phyloP scores from a whole-genome alignment of 1,140 invertebrate genomes.

The Drosophila lowei region DNA sequence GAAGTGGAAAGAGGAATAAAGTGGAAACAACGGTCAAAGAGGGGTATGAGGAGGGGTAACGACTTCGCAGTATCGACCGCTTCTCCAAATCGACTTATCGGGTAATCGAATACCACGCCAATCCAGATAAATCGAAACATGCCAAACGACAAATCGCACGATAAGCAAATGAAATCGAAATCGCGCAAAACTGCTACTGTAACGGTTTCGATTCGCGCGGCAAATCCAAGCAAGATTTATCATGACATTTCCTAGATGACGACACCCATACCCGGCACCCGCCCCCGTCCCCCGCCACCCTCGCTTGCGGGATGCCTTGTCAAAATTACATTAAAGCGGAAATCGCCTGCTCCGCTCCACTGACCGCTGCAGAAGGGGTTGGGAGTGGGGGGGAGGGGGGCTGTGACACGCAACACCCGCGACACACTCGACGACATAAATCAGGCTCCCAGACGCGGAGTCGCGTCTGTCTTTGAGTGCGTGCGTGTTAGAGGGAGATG shows the following conservation, averaged over 20 bases:
- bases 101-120: constrained; percentile 38
- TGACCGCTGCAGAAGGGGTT: constrained; percentile 23
- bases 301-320: constrained; percentile 53
- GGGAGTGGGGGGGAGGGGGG: neutral
- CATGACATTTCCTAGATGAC: constrained; percentile 64
- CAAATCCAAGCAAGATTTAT: constrained; percentile 68
- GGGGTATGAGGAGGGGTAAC: neutral
- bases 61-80: constrained; percentile 25
- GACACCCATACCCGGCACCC: constrained; percentile 18
- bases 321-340: constrained; percentile 80
- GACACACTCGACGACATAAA: constrained; percentile 76
- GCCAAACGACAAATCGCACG: constrained; percentile 70
- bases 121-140: constrained; percentile 76
- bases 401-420: constrained; percentile 68
- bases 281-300: neutral
- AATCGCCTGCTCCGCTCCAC: constrained; percentile 65
- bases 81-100: constrained; percentile 49
- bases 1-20: too few relatives aligned
- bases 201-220: constrained; percentile 37
- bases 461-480: constrained; percentile 11
- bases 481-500: neutral
- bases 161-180: constrained; percentile 60
- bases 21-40: neutral
- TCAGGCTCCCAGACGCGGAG: constrained; percentile 30
- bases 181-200: constrained; percentile 67